These are phyloP conservation scores for Sterrhoptilus dennistouni DNA, from an alignment of 2,113 vertebrate genomes.

Conservation along the genomic window DNA sequence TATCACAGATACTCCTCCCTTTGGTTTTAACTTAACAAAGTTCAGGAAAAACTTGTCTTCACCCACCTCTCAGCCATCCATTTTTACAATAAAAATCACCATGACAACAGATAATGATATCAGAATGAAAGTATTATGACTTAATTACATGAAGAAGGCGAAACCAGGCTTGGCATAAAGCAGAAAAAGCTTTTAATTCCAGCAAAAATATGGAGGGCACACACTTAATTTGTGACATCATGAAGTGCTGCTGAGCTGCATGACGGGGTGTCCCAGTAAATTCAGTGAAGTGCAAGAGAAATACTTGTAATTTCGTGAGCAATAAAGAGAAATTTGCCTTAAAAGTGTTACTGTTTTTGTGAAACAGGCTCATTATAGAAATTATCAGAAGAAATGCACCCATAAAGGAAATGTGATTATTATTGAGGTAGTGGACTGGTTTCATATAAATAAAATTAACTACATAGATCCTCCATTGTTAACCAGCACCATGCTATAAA, in stretches of 20 bases:
- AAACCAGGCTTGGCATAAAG: not conserved
- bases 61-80: not conserved
- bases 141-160: slow-evolving; percentile 27
- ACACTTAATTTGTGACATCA: not conserved
- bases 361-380: not conserved
- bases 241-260: not conserved
- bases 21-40: not conserved
- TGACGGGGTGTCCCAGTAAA: not conserved
- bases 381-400: not conserved
- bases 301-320: not conserved
- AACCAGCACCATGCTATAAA: not conserved
- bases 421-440: not conserved
- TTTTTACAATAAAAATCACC: slow-evolving; percentile 42
- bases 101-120: slow-evolving; percentile 48
- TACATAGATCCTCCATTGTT: not conserved
- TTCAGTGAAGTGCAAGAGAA: not conserved
- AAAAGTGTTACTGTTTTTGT: not conserved
- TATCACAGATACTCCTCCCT: not conserved
- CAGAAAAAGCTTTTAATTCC: slow-evolving; percentile 8
- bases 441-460: not conserved
- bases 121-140: not conserved
- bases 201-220: not conserved
- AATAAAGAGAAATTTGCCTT: not conserved
- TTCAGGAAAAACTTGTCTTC: slow-evolving; percentile 31
- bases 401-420: not conserved